Evolutionary conservation across 2,113 vertebrate genomes (phyloP).

Genomic region (Polypterus bichir): DNA sequence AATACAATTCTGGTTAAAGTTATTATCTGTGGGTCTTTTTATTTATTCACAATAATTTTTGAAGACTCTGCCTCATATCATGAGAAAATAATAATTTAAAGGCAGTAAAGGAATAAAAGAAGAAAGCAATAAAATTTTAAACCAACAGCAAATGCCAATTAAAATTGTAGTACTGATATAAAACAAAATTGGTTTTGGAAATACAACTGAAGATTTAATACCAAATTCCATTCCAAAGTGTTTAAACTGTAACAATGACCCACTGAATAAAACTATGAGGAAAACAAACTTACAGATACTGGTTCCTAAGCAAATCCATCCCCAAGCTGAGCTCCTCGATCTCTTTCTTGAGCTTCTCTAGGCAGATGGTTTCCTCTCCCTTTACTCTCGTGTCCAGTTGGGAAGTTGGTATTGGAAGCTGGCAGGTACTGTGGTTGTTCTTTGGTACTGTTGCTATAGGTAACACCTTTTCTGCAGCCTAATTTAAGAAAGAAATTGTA

Average conservation of each 20-base stretch:
- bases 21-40: no score
- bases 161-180: neutral
- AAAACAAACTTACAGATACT: constrained; percentile 37
- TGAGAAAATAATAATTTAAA: no score
- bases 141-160: no score
- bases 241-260: neutral
- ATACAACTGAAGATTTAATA: neutral
- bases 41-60: no score
- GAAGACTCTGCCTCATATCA: no score
- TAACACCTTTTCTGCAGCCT: constrained; percentile 33
- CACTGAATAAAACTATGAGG: neutral
- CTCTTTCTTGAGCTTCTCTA: constrained; percentile 37
- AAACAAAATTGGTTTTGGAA: neutral
- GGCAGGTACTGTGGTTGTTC: constrained; percentile 10
- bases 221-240: neutral
- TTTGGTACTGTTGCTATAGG: constrained; percentile 19
- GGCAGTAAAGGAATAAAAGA: no score
- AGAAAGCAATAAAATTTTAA: no score
- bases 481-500: constrained; percentile 1
- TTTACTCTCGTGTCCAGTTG: constrained; percentile 15
- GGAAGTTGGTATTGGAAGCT: constrained; percentile 14
- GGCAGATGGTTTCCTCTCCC: constrained; percentile 18
- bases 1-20: no score
- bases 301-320: constrained; percentile 42
- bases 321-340: constrained; percentile 47